These are phyloP conservation scores for Neelides sp. DNA, from an alignment of 1,140 invertebrate genomes.

Conservation along the genomic window DNA sequence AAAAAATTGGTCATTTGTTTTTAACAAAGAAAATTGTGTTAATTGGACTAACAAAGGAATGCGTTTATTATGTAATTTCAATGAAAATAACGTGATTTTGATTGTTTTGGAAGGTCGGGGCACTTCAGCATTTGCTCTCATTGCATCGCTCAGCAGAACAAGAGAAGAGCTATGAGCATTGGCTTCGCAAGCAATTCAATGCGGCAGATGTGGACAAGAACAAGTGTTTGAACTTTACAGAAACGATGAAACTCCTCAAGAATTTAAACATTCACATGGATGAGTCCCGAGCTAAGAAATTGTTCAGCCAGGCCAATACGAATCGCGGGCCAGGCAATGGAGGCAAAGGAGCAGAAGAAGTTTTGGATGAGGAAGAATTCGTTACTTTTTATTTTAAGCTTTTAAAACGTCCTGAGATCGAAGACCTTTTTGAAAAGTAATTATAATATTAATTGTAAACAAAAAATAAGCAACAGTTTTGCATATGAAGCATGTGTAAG, in stretches of 20 bases:
- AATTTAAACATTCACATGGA: conserved; percentile 39
- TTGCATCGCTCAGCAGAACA: conserved; percentile 18
- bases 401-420: conserved; percentile 41
- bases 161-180: conserved; percentile 33
- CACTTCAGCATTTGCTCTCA: conserved; percentile 22
- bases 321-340: conserved; percentile 36
- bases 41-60: too few relatives aligned
- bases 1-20: too few relatives aligned
- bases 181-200: conserved; percentile 39
- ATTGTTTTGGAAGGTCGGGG: conserved; percentile 20
- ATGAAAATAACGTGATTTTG: too few relatives aligned
- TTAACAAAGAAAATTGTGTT: too few relatives aligned
- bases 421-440: conserved; percentile 42
- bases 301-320: conserved; percentile 42
- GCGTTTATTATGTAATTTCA: too few relatives aligned
- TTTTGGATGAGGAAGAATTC: conserved; percentile 45
- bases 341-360: conserved; percentile 33
- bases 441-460: conserved; percentile 16
- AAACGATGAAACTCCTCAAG: conserved; percentile 37
- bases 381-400: conserved; percentile 43
- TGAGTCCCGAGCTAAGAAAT: conserved; percentile 33
- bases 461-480: background rate
- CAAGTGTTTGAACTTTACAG: conserved; percentile 38
- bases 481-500: background rate
- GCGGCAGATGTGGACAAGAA: conserved; percentile 40